Evolutionary conservation across 2,797 vertebrate species (phyloP), one percentile per base, ranked within the genome.

Genomic region (Gorsachius magnificus): DNA sequence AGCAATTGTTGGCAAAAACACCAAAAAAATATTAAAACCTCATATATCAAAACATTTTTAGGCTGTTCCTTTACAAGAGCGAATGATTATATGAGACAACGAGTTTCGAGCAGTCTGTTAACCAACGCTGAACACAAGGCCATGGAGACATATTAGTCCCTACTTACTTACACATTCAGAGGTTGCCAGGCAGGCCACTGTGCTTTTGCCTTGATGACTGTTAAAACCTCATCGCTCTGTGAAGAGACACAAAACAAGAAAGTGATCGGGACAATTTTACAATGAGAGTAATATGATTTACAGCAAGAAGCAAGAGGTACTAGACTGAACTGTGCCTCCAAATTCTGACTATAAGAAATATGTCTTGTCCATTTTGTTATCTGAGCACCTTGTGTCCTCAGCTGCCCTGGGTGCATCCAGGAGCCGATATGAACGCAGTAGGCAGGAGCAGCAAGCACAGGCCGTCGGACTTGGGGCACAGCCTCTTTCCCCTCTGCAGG

Each of bases 171-270:
- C 99, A 99, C 98, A 54, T 99, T 99, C 54, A 99, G 97, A 16
- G 99, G 99, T 94, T 99, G 99, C 99, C 99, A 99, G 92, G 99
- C 99, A 2, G 99, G 99, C 99, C 99, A 99, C 96, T 99, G 99
- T 5, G 99, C 99, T 98, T 99, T 99, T 97, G 99, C 99, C 98
- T 99, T 99, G 98, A 99, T 99, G 98, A 99, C 99, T 6, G 99
- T 99, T 95, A 99, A 98, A 94, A 99, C 99, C 2, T 99, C 99
- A 94, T 99, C 99, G 9, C 99, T 99, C 99, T 99, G 98, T 57
- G 97, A 89, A 97, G 89, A 95, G 74, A 95, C 33, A 97, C 38
- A 83, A 90, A 98, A 82, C 51, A 83, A 89, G 33, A 87, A 86
- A 72, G 74, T n/a, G 31, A 90, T 75, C 83, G 71, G 82, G 46